These are phyloP conservation scores for Lepidurus packardi DNA, from an alignment of 1,140 invertebrate species.

Conservation along the genomic window DNA sequence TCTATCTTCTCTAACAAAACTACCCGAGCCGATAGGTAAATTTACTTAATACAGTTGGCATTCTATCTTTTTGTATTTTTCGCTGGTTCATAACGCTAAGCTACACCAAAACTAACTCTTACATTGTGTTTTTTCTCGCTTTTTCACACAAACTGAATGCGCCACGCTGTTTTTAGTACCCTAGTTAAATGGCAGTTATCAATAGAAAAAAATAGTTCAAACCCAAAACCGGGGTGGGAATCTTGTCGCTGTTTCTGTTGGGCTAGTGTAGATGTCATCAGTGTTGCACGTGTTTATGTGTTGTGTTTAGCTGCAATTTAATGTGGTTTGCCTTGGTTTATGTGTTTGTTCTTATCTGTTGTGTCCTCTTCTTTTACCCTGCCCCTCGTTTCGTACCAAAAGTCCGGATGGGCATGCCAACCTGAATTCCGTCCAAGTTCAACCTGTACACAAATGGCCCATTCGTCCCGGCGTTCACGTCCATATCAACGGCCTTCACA, in stretches of 20 bases:
- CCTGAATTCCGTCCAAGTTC: constrained; percentile 26
- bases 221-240: not conserved
- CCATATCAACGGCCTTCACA: constrained; percentile 70
- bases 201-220: not conserved
- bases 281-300: constrained; percentile 25
- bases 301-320: not conserved
- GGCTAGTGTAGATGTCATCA: not conserved
- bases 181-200: not conserved
- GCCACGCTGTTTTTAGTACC: too few species aligned
- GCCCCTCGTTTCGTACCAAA: not conserved
- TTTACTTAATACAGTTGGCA: not conserved
- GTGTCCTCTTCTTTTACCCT: not conserved
- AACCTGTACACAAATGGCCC: constrained; percentile 64
- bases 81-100: not conserved
- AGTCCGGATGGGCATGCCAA: constrained; percentile 34
- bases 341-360: constrained; percentile 11
- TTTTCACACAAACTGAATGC: too few species aligned
- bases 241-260: not conserved
- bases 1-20: constrained; percentile 9
- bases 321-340: constrained; percentile 27
- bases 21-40: constrained; percentile 21
- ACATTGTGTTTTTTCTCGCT: too few species aligned
- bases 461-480: constrained; percentile 78
- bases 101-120: not conserved
- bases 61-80: not conserved